Evolutionary conservation across 2,797 vertebrate genomes (phyloP).

Genomic region (Myotis myotis): DNA sequence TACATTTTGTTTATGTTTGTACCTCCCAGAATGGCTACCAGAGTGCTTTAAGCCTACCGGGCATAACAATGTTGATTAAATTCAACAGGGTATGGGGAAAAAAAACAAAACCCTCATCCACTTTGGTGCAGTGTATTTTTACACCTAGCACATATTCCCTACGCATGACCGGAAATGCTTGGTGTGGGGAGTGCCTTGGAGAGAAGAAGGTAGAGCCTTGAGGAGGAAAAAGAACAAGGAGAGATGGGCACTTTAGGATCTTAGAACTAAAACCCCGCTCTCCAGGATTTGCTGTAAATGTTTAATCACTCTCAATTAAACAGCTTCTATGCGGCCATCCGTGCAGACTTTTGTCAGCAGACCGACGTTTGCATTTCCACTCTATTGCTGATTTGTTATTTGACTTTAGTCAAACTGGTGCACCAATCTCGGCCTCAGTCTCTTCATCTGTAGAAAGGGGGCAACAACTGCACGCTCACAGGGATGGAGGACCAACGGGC

Average conservation of each 20-base stretch:
- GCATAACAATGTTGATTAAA: background rate
- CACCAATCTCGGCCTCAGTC: background rate
- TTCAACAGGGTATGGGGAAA: background rate
- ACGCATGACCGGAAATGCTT: background rate
- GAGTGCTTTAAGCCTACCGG: background rate
- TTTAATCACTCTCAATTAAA: constrained; percentile 7
- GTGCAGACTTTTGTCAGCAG: background rate
- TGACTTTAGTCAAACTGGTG: constrained; percentile 25
- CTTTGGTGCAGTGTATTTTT: constrained; percentile 1
- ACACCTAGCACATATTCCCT: background rate
- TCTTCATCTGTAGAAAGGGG: background rate
- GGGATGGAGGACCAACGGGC: background rate
- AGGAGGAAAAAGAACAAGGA: background rate
- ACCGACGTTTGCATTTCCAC: constrained; percentile 7
- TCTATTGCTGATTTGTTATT: constrained; percentile 27
- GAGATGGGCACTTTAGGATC: background rate
- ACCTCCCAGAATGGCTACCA: background rate
- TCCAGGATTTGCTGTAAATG: constrained; percentile 28
- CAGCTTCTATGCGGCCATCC: background rate
- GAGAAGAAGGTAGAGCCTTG: background rate
- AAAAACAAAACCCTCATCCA: background rate
- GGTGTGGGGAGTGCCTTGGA: background rate
- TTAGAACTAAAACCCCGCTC: constrained; percentile 1
- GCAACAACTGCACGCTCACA: background rate
- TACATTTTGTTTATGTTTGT: background rate